Evolutionary conservation across 64 coral and sea anemone species (phyloP).

Genomic region (Acropora yongei): DNA sequence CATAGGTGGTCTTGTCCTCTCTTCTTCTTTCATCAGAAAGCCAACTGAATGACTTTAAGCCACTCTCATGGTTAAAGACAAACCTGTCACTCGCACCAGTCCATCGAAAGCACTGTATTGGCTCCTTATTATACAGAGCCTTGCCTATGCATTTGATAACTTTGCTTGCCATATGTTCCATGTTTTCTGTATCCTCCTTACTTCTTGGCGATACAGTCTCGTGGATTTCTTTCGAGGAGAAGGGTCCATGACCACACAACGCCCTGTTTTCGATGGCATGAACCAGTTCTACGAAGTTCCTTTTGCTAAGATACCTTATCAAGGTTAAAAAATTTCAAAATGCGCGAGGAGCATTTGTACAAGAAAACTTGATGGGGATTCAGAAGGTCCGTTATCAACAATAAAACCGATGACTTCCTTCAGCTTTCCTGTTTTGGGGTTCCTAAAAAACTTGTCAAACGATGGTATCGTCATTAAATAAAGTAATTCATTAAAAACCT

Average conservation of each 20-base stretch:
- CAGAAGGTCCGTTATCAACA: constrained; percentile 69
- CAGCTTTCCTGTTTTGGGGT: not conserved
- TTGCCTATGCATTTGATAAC: constrained; percentile 38
- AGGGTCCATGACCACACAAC: constrained; percentile 49
- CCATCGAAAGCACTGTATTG: constrained; percentile 22
- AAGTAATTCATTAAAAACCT: constrained; percentile 45
- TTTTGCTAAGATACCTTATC: constrained; percentile 63
- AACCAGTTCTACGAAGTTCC: constrained; percentile 51
- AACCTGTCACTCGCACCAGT: constrained; percentile 27
- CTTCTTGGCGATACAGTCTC: not conserved
- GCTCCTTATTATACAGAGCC: constrained; percentile 25
- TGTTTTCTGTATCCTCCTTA: constrained; percentile 61
- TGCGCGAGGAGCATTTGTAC: constrained; percentile 45
- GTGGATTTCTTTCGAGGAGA: constrained; percentile 32
- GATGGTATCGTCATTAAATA: constrained; percentile 10
- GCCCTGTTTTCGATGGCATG: constrained; percentile 56
- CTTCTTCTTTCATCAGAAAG: constrained; percentile 43
- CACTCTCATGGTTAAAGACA: constrained; percentile 34
- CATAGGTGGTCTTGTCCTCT: constrained; percentile 28
- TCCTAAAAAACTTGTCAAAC: constrained; percentile 33
- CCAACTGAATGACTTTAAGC: constrained; percentile 33
- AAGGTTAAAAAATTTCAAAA: constrained; percentile 26
- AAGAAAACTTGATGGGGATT: constrained; percentile 43
- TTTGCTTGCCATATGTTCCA: constrained; percentile 45
- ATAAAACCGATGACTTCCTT: constrained; percentile 23